Percentiles rank a stretch among this genome's conserved stretches.
Conservation (phyloP, 2,113 vertebrate species). For the Python bivittatus region DNA sequence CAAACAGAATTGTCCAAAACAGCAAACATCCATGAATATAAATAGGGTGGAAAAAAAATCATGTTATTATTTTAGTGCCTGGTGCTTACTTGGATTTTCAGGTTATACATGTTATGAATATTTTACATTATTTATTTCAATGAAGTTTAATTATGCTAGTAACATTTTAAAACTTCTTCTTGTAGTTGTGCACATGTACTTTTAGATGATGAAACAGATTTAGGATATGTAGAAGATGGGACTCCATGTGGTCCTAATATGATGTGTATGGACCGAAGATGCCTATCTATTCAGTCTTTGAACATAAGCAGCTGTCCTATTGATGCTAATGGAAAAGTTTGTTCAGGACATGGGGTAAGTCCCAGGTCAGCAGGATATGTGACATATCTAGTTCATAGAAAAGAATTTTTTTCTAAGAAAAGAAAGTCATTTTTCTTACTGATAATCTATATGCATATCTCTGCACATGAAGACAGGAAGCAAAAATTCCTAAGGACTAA, state of each 20-base stretch:
- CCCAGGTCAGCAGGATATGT: neutral
- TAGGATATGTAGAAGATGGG: conserved; percentile 97
- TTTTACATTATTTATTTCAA: neutral
- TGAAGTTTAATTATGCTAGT: conserved; percentile 31
- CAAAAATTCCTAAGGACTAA: neutral
- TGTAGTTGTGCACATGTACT: conserved; percentile 92
- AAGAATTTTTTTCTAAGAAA: no score
- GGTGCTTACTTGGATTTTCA: neutral
- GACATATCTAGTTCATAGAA: neutral
- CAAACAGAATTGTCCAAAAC: neutral
- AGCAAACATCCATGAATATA: neutral
- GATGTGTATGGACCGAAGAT: conserved; percentile 99
- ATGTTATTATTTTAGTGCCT: neutral
- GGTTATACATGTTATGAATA: neutral
- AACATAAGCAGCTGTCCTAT: conserved; percentile 94
- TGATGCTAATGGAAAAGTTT: conserved; percentile 90
- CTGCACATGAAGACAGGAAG: neutral
- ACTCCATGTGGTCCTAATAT: conserved; percentile 96
- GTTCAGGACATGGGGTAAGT: conserved; percentile 97
- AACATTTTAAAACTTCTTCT: conserved; percentile 43
- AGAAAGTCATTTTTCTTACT: neutral
- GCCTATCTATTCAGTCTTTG: conserved; percentile 94
- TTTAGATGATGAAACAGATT: conserved; percentile 94
- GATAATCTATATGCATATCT: neutral
- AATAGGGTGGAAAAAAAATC: neutral